Evolutionary conservation across 2,888 invertebrate genomes (phyloP), one percentile per base, ranked within the genome.

Genomic region (Aethes cnicana): DNA sequence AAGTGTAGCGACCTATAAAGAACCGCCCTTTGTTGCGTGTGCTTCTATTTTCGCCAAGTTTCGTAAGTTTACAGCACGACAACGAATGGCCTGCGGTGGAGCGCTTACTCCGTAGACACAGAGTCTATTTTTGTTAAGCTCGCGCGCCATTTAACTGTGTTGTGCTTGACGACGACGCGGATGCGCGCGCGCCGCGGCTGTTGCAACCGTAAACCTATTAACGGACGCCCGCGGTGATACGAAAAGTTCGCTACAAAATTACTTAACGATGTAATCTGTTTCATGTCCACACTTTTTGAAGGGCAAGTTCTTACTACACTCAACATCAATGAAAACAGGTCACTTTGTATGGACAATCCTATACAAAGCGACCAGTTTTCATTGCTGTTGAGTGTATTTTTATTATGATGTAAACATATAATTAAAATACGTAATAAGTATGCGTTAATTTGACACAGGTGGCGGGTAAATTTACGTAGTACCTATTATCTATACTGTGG

Each of bases 31-130:
- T 87, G 86, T 85, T 84, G 83, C 76, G 81, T 78, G 77, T 87
- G 84, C 86, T 86, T 87, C 84, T 82, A 83, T 84, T 81, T 81
- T 81, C 77, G 79, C 80, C 78, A 73, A 66, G 82, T 87, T 88
- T 85, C 87, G 86, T 84, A 57, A 57, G 46, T 43, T 53, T 35
- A 35, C 9, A 12, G 28, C n/a, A 25, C 16, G 18, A 8, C n/a
- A 23, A 9, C n/a, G 11, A 3, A 43, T 4, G n/a, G 32, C 17
- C 16, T 9, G 8, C 6, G 7, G 7, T 32, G n/a, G n/a, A n/a
- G n/a, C n/a, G n/a, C n/a, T n/a, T n/a, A n/a, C n/a, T n/a, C n/a
- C n/a, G n/a, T n/a, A 4, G 16, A 4, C 2, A 33, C 3, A n/a
- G 26, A n/a, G 20, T 28, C 7, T 21, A 6, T 8, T 14, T 11